These are phyloP conservation scores for Notarius lentiginosus DNA, from an alignment of 2,113 vertebrate genomes.

Conservation along the genomic window DNA sequence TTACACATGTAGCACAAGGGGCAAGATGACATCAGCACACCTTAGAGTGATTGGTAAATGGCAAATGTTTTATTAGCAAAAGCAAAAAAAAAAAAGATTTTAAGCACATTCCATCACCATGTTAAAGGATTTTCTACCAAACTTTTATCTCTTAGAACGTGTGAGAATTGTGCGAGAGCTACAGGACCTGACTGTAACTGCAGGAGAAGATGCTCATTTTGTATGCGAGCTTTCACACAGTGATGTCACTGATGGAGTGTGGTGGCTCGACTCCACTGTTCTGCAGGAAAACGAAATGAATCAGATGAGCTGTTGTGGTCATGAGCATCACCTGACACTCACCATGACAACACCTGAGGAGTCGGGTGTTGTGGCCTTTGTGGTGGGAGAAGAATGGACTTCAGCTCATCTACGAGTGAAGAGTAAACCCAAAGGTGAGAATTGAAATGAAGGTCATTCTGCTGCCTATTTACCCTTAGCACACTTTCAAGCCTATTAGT, in stretches of 20 bases:
- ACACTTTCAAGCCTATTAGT: neutral
- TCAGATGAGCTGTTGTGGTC: constrained; percentile 82
- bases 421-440: constrained; percentile 75
- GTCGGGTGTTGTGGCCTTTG: constrained; percentile 73
- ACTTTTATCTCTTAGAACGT: constrained; percentile 65
- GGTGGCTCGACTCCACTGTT: constrained; percentile 83
- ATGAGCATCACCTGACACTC: constrained; percentile 86
- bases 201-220: constrained; percentile 87
- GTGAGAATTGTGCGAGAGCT: constrained; percentile 79
- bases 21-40: constrained; percentile 78
- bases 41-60: constrained; percentile 83
- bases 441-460: constrained; percentile 1
- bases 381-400: constrained; percentile 68
- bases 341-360: constrained; percentile 90
- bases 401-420: constrained; percentile 74
- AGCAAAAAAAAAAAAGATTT: neutral
- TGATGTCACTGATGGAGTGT: constrained; percentile 79
- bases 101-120: neutral
- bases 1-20: constrained; percentile 81
- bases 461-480: neutral
- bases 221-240: constrained; percentile 84
- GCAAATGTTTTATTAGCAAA: neutral
- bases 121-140: neutral
- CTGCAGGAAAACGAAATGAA: constrained; percentile 88
- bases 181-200: constrained; percentile 77